phyloP scores from a whole-genome alignment of 1,140 invertebrate genomes.

The Apis florea region DNA sequence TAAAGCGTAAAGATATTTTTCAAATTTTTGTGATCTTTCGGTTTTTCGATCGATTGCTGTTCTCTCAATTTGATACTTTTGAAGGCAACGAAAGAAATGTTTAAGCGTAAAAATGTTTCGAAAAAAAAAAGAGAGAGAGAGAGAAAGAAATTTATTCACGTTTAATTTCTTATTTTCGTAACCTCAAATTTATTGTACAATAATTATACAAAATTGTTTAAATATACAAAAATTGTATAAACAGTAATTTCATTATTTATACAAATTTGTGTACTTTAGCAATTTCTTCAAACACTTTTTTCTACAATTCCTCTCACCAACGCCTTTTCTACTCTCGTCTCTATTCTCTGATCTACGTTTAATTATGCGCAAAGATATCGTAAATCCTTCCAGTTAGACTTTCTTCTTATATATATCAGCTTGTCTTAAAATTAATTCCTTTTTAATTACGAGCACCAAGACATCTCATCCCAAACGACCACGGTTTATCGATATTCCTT shows the following conservation, averaged over 20 bases:
- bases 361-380: neutral
- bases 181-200: too few relatives aligned
- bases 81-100: too few relatives aligned
- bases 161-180: too few relatives aligned
- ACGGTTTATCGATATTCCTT: constrained; percentile 26
- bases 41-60: too few relatives aligned
- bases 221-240: too few relatives aligned
- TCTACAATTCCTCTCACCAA: neutral
- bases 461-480: constrained; percentile 1
- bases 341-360: neutral
- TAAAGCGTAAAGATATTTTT: neutral
- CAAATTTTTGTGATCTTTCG: too few relatives aligned
- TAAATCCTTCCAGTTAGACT: neutral
- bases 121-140: too few relatives aligned
- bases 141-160: too few relatives aligned
- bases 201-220: too few relatives aligned
- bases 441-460: constrained; percentile 30
- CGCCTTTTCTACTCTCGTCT: neutral
- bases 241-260: too few relatives aligned
- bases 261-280: neutral
- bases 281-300: neutral
- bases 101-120: too few relatives aligned
- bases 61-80: too few relatives aligned
- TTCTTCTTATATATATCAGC: neutral
- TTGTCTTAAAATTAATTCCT: constrained; percentile 16